These are phyloP conservation scores for Aricia artaxerxes DNA, from an alignment of 2,888 invertebrate species.

Conservation along the genomic window DNA sequence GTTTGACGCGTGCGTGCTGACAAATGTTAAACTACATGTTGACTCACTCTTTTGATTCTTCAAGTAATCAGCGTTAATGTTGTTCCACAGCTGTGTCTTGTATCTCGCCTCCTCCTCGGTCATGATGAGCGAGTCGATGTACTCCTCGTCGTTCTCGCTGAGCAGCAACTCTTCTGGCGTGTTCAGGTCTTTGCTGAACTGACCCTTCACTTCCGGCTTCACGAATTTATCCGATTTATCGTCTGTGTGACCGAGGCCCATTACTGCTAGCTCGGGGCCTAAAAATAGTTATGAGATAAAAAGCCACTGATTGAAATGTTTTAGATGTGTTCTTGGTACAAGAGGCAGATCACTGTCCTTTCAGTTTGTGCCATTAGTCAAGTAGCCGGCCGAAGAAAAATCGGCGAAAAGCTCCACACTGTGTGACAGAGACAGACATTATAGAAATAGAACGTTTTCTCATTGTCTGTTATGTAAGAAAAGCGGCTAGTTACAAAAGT, in stretches of 20 bases:
- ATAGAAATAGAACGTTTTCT: too few relatives aligned
- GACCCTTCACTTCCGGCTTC: conserved; percentile 62
- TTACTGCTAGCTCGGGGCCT: conserved; percentile 88
- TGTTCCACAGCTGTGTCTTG: conserved; percentile 93
- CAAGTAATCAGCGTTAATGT: conserved; percentile 92
- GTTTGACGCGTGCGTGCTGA: too few relatives aligned
- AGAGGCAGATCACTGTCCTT: too few relatives aligned
- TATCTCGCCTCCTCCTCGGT: conserved; percentile 87
- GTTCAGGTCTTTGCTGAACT: conserved; percentile 57
- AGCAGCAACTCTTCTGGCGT: conserved; percentile 82
- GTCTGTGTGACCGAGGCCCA: conserved; percentile 83
- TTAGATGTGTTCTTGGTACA: too few relatives aligned
- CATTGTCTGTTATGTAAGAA: too few relatives aligned
- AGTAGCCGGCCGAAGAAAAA: too few relatives aligned
- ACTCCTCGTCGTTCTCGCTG: conserved; percentile 92
- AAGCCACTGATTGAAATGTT: too few relatives aligned
- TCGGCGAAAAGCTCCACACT: too few relatives aligned
- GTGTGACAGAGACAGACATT: too few relatives aligned
- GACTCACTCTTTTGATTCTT: conserved; percentile 86
- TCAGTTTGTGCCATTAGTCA: too few relatives aligned
- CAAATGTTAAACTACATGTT: too few relatives aligned
- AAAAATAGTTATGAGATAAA: neutral
- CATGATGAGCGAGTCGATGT: conserved; percentile 91
- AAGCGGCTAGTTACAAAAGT: too few relatives aligned
- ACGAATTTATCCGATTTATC: conserved; percentile 60